Conservation (phyloP, 2,888 invertebrate genomes). For the Caenorhabditis uteleia region DNA sequence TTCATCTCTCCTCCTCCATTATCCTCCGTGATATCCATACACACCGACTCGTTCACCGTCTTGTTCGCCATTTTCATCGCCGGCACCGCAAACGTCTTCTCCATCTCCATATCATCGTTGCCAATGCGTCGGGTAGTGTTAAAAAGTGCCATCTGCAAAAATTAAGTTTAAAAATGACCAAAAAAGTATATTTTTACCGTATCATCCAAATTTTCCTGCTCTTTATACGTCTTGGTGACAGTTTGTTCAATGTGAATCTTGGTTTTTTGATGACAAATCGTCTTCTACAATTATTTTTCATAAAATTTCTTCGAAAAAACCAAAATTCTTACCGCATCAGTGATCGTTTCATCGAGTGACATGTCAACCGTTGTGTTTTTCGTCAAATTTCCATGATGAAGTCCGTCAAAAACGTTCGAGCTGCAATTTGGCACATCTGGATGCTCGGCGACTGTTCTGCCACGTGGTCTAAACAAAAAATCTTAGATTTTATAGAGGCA, state of each 20-base stretch:
- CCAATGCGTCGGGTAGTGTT: neutral
- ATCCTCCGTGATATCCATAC: too few relatives aligned
- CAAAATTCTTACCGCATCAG: neutral
- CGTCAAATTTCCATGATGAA: neutral
- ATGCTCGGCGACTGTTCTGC: conserved; percentile 6
- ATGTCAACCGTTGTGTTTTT: conserved; percentile 10
- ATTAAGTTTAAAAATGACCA: neutral
- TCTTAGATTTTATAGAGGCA: neutral
- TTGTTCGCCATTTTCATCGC: neutral
- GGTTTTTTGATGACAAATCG: neutral
- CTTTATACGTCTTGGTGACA: neutral
- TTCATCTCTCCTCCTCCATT: too few relatives aligned
- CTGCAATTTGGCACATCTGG: neutral
- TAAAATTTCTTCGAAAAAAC: too few relatives aligned
- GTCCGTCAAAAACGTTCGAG: neutral
- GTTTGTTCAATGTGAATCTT: neutral
- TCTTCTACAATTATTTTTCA: neutral
- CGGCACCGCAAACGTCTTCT: neutral
- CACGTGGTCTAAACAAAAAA: conserved; percentile 7
- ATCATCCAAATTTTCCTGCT: neutral
- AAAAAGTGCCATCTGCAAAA: conserved; percentile 5
- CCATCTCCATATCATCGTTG: neutral
- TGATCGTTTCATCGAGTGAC: conserved; percentile 6
- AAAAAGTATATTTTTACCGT: conserved; percentile 3
- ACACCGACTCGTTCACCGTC: too few relatives aligned